Evolutionary conservation across 2,797 vertebrate genomes (phyloP).

Genomic region (Crax fasciolata): DNA sequence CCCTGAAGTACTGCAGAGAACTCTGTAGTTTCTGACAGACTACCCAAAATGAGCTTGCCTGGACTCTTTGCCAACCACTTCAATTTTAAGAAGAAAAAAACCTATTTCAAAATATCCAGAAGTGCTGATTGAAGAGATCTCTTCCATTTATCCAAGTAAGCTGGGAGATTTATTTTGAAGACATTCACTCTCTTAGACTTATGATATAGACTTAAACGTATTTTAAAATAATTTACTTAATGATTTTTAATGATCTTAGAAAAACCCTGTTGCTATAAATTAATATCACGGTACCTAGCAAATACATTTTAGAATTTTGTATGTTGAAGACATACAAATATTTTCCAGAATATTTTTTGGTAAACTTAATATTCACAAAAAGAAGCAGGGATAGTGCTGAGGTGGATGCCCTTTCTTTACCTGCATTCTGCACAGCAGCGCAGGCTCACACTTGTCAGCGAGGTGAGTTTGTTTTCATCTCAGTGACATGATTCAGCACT

Average conservation of each 20-base stretch:
- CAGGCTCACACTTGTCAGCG: neutral
- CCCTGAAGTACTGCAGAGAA: neutral
- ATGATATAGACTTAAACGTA: neutral
- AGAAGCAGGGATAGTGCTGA: neutral
- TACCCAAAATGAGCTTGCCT: neutral
- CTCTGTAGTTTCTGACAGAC: neutral
- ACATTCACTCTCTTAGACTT: neutral
- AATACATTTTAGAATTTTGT: neutral
- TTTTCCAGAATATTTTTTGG: neutral
- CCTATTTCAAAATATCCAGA: neutral
- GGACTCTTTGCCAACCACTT: neutral
- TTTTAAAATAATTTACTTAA: neutral
- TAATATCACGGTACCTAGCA: neutral
- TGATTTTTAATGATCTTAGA: neutral
- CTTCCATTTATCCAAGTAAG: neutral
- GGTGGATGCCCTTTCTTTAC: neutral
- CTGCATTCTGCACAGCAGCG: neutral
- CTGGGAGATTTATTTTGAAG: neutral
- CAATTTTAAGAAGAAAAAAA: conserved; percentile 4
- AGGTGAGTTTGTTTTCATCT: neutral
- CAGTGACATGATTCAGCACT: neutral
- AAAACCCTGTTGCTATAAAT: neutral
- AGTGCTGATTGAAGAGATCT: neutral
- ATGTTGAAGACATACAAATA: neutral
- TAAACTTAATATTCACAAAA: neutral